Evolutionary conservation across 2,797 vertebrate genomes (phyloP).

Genomic region (Antrozous pallidus): DNA sequence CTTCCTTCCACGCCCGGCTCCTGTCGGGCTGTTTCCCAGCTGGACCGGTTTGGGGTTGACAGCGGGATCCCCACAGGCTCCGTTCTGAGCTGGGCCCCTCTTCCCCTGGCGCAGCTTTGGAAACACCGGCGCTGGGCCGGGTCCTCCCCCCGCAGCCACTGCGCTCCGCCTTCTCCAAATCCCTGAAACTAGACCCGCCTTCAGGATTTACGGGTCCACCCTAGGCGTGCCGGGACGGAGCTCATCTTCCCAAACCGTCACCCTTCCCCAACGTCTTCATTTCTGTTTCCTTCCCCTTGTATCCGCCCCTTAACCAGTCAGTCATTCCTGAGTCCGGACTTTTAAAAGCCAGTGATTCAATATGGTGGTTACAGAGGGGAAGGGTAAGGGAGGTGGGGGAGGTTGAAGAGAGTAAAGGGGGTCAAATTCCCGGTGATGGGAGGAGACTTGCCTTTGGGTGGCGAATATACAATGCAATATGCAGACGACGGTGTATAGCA

Average conservation of each 20-base stretch:
- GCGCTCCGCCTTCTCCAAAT: background rate
- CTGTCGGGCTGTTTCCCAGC: background rate
- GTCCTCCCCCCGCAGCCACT: background rate
- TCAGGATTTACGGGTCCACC: background rate
- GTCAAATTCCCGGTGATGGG: background rate
- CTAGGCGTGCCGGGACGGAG: background rate
- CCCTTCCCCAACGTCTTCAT: background rate
- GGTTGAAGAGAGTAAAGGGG: background rate
- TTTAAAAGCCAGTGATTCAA: background rate
- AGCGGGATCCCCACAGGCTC: background rate
- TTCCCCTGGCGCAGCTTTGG: background rate
- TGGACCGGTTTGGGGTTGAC: too few relatives aligned
- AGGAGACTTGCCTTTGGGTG: background rate
- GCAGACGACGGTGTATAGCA: background rate
- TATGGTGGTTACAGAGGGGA: background rate
- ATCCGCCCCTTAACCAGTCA: background rate
- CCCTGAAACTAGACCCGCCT: background rate
- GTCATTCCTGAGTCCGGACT: background rate
- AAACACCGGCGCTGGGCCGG: fast-evolving
- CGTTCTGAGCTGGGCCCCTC: background rate
- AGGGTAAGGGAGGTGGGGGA: background rate
- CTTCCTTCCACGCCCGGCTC: background rate
- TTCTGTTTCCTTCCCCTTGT: background rate
- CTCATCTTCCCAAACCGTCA: background rate
- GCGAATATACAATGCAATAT: background rate